phyloP scores from a whole-genome alignment of 92 coral and sea anemone species.

The Nematostella vectensis region DNA sequence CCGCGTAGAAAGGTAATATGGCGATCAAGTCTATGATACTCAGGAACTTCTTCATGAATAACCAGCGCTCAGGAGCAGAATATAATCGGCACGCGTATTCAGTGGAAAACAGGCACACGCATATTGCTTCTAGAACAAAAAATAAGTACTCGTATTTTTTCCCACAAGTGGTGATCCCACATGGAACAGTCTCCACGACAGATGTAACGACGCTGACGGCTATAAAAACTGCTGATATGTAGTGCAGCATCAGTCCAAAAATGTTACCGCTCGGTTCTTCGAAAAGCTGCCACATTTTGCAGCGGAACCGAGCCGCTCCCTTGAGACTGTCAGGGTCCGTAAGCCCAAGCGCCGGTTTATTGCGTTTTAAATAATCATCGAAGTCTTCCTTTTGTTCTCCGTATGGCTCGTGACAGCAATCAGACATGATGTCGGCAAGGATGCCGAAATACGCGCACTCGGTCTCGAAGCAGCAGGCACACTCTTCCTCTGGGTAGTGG shows the following conservation, averaged over 20 bases:
- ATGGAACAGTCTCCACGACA: slow-evolving; percentile 78
- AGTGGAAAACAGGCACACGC: slow-evolving; percentile 67
- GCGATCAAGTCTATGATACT: slow-evolving; percentile 90
- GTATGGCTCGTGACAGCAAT: slow-evolving; percentile 67
- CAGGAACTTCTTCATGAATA: slow-evolving; percentile 77
- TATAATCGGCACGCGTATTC: slow-evolving; percentile 71
- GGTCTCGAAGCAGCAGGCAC: slow-evolving; percentile 87
- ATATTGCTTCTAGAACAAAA: slow-evolving; percentile 58
- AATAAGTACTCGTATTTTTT: slow-evolving; percentile 42
- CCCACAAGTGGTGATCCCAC: slow-evolving; percentile 67
- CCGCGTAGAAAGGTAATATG: slow-evolving; percentile 82
- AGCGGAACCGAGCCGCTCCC: slow-evolving; percentile 18
- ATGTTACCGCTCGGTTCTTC: slow-evolving; percentile 81
- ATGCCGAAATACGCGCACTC: slow-evolving; percentile 89
- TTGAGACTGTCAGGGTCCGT: slow-evolving; percentile 24
- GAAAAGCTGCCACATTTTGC: slow-evolving; percentile 81
- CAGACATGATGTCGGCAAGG: slow-evolving; percentile 38
- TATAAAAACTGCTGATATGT: slow-evolving; percentile 67
- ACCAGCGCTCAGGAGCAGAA: slow-evolving; percentile 74
- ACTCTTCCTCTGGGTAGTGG: slow-evolving; percentile 93
- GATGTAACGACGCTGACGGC: slow-evolving; percentile 71
- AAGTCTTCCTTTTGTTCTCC: slow-evolving; percentile 60
- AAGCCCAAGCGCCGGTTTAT: slow-evolving; percentile 23
- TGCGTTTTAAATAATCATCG: slow-evolving; percentile 47
- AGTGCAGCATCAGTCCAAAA: slow-evolving; percentile 69